Evolutionary conservation across 2,113 vertebrate genomes (phyloP).

Genomic region (Ageneiosus marmoratus): DNA sequence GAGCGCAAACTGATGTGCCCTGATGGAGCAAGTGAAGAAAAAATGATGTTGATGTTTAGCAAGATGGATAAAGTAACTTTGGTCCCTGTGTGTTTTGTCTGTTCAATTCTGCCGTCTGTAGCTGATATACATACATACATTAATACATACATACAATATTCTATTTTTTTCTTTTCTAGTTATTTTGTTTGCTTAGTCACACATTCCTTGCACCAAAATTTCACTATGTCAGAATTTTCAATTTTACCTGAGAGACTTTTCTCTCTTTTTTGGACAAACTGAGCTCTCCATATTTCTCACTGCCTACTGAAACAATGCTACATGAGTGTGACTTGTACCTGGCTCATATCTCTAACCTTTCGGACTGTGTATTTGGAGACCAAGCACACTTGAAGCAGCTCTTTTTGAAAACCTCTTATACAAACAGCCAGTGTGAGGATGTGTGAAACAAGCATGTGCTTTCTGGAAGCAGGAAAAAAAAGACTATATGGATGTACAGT

Average conservation of each 20-base stretch:
- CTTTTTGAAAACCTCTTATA: slow-evolving; percentile 29
- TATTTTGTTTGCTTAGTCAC: slow-evolving; percentile 57
- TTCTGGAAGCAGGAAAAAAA: slow-evolving; percentile 8
- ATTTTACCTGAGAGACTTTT: slow-evolving; percentile 28
- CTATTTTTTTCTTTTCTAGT: slow-evolving; percentile 25
- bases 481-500: slow-evolving; percentile 14
- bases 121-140: slow-evolving; percentile 46
- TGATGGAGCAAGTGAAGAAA: slow-evolving; percentile 39
- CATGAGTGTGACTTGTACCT: slow-evolving; percentile 30
- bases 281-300: slow-evolving; percentile 37
- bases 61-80: slow-evolving; percentile 48
- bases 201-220: slow-evolving; percentile 70
- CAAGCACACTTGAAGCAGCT: slow-evolving; percentile 64
- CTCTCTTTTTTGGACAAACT: slow-evolving; percentile 20
- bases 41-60: slow-evolving; percentile 41
- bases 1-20: slow-evolving; percentile 28
- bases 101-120: slow-evolving; percentile 53
- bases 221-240: slow-evolving; percentile 23
- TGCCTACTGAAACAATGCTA: slow-evolving; percentile 40
- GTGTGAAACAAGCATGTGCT: slow-evolving; percentile 38
- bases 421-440: slow-evolving; percentile 39
- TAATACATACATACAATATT: slow-evolving; percentile 30
- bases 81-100: slow-evolving; percentile 54
- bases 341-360: slow-evolving; percentile 14
- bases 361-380: slow-evolving; percentile 56